Conservation (phyloP, 2,113 vertebrate species). For the Rhabdomys dilectus region DNA sequence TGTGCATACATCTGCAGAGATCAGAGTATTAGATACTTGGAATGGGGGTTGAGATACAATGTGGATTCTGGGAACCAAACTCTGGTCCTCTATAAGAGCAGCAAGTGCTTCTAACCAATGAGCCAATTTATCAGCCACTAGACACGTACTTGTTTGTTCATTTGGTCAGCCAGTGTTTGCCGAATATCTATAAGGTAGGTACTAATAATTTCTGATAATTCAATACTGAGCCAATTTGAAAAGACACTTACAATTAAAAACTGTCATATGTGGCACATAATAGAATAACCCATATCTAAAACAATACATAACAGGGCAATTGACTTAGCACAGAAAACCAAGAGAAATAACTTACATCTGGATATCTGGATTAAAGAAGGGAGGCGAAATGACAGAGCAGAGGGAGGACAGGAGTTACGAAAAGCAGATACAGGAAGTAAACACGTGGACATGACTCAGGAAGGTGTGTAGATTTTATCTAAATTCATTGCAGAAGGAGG, state of each 20-base stretch:
- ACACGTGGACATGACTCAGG: not conserved
- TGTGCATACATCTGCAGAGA: not conserved
- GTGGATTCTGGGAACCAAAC: not conserved
- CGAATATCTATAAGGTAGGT: not conserved
- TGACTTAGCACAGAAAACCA: not conserved
- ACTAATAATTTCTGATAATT: not conserved
- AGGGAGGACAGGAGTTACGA: not conserved
- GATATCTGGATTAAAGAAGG: not conserved
- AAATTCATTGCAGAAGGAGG: not conserved
- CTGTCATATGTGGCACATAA: not conserved
- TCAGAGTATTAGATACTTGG: not conserved
- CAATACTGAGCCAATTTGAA: not conserved
- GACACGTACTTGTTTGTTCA: not conserved
- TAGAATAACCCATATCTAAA: not conserved
- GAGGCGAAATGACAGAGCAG: not conserved
- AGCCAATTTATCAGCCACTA: not conserved
- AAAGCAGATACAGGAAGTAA: not conserved
- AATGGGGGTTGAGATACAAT: not conserved
- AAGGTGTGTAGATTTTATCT: not conserved
- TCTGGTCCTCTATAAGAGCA: not conserved
- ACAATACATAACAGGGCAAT: not conserved
- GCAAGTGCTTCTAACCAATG: no score
- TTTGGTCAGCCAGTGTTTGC: not conserved
- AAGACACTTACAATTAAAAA: slow-evolving; percentile 14
- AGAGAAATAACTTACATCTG: not conserved